Percentiles rank a stretch among this genome's conserved stretches.
Conservation (phyloP, 2,888 invertebrate genomes). For the Craniophora ligustri region DNA sequence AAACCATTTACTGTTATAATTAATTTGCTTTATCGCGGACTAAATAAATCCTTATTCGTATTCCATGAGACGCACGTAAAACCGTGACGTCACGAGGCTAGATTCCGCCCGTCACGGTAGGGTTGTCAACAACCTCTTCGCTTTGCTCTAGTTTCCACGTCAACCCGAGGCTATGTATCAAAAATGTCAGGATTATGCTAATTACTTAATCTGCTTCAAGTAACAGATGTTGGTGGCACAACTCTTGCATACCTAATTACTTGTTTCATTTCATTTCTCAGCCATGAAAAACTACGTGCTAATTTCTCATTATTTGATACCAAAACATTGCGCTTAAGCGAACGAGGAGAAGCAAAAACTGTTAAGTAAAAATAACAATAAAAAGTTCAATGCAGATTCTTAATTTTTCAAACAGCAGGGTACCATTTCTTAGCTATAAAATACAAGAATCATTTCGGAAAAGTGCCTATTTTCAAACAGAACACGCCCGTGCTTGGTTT, state of each 20-base stretch:
- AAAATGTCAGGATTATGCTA: slow-evolving; percentile 57
- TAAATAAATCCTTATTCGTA: slow-evolving; percentile 53
- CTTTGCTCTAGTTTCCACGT: slow-evolving; percentile 30
- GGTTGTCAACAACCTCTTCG: slow-evolving; percentile 43
- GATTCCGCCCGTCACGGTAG: slow-evolving; percentile 48
- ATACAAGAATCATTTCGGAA: slow-evolving; percentile 20
- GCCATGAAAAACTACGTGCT: slow-evolving; percentile 18
- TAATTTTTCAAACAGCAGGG: slow-evolving; percentile 2
- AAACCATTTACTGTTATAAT: slow-evolving; percentile 42
- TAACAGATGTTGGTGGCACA: slow-evolving; percentile 45
- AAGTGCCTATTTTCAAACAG: slow-evolving; percentile 47
- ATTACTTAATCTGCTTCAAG: slow-evolving; percentile 53
- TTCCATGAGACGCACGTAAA: slow-evolving; percentile 42
- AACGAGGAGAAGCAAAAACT: neutral
- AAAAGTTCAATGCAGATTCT: neutral
- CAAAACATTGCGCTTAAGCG: neutral
- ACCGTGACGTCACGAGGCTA: slow-evolving; percentile 44
- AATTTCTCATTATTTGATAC: slow-evolving; percentile 4
- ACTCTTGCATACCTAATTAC: slow-evolving; percentile 44
- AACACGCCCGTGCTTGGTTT: slow-evolving; percentile 18
- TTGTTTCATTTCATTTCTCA: slow-evolving; percentile 24
- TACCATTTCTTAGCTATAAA: slow-evolving; percentile 12
- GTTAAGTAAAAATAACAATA: neutral
- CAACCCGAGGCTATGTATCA: slow-evolving; percentile 46
- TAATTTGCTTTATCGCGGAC: slow-evolving; percentile 43